Evolutionary conservation across 2,797 vertebrate genomes (phyloP).

Genomic region (Margarornis squamiger): DNA sequence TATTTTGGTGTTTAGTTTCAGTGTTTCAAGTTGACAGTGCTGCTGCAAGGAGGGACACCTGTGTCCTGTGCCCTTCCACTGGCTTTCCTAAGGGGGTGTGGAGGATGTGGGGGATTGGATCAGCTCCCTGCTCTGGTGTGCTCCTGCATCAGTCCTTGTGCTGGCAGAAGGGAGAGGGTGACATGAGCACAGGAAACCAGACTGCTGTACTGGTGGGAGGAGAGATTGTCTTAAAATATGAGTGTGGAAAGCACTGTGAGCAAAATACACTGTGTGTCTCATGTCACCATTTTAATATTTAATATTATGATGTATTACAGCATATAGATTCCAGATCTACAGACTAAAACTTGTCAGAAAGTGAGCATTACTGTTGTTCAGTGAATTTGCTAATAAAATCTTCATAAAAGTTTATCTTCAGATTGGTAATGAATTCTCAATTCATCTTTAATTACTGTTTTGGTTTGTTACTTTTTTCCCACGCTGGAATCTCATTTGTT

Average conservation of each 20-base stretch:
- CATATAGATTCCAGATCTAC: rapidly evolving
- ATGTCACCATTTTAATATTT: neutral
- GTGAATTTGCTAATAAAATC: neutral
- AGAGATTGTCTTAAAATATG: neutral
- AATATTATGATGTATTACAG: neutral
- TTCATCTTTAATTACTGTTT: neutral
- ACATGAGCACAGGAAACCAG: neutral
- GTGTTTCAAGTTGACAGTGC: neutral
- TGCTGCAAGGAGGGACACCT: neutral
- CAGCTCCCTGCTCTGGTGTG: neutral
- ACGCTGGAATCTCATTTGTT: neutral
- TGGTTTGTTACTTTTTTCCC: neutral
- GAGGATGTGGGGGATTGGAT: neutral
- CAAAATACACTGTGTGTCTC: neutral
- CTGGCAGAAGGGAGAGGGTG: neutral
- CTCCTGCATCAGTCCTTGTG: neutral
- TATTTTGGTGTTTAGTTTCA: neutral
- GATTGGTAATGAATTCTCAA: neutral
- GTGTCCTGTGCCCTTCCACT: neutral
- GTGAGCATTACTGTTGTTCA: neutral
- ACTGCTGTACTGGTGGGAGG: neutral
- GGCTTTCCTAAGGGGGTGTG: neutral
- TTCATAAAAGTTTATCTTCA: neutral
- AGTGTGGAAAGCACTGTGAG: neutral
- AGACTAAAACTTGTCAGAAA: neutral